phyloP scores from a whole-genome alignment of 2,113 vertebrate species.

The Tetraodon nigroviridis region DNA sequence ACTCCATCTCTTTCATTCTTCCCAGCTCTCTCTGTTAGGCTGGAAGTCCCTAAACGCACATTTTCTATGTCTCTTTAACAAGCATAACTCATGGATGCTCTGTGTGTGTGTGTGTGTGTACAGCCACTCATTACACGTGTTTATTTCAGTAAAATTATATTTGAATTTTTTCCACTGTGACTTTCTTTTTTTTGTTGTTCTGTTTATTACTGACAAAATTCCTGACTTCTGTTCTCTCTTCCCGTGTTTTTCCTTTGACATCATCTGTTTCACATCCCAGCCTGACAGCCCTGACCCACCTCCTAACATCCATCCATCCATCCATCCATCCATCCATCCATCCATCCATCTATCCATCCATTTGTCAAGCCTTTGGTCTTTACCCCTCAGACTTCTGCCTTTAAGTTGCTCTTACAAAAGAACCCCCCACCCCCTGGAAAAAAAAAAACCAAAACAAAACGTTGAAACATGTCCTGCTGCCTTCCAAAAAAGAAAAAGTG shows the following conservation, averaged over 20 bases:
- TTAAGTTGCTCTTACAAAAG: background rate
- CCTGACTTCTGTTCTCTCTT: too few species aligned
- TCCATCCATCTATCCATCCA: background rate
- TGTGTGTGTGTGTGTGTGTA: conserved; percentile 13
- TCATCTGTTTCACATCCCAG: conserved; percentile 3
- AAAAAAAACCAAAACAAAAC: too few species aligned
- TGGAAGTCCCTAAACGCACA: conserved; percentile 32
- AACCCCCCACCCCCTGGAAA: too few species aligned
- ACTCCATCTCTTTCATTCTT: conserved; percentile 62
- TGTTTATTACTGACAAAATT: too few species aligned
- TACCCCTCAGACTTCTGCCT: background rate
- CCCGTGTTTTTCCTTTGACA: background rate
- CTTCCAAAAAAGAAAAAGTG: conserved; percentile 14
- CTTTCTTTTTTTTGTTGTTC: too few species aligned
- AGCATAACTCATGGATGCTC: background rate
- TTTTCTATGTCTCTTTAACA: background rate
- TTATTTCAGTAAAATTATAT: too few species aligned
- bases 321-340: background rate
- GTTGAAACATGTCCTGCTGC: conserved; percentile 11
- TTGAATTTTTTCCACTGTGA: too few species aligned
- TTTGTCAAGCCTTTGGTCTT: background rate
- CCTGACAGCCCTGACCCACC: background rate
- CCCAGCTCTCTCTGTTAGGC: conserved; percentile 47
- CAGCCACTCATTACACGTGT: conserved; percentile 49
- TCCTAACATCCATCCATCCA: background rate